Conservation (phyloP, 2,797 vertebrate genomes). For the Neosilurus hyrtlii region DNA sequence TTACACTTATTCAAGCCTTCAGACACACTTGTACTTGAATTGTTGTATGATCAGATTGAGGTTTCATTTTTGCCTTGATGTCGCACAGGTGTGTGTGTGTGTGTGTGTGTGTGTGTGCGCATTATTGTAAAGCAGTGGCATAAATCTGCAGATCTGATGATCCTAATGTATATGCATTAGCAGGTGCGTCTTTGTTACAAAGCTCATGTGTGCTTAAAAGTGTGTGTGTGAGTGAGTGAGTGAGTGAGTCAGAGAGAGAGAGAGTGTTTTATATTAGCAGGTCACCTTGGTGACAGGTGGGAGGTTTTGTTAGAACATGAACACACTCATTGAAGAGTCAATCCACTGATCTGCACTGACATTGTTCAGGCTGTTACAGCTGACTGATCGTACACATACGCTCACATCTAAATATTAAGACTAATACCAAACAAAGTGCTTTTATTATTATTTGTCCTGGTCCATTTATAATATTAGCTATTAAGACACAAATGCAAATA, state of each 20-base stretch:
- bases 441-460: not conserved
- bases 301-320: constrained; percentile 28
- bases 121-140: constrained; percentile 21
- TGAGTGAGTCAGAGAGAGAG: not conserved
- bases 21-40: constrained; percentile 42
- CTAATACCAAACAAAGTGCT: not conserved
- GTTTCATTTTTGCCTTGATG: constrained; percentile 4
- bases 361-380: not conserved
- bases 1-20: not conserved
- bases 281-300: constrained; percentile 53
- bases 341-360: not conserved
- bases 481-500: not conserved
- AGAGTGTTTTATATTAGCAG: constrained; percentile 42
- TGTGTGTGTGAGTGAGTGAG: constrained; percentile 39
- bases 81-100: constrained; percentile 31
- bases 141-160: constrained; percentile 43
- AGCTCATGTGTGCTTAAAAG: constrained; percentile 31
- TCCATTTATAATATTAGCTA: not conserved
- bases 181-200: constrained; percentile 52
- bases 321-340: not conserved
- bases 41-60: constrained; percentile 32
- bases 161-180: constrained; percentile 52
- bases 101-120: constrained; percentile 18
- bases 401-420: not conserved
- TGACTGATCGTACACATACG: not conserved